Evolutionary conservation across 2,888 invertebrate species (phyloP), one percentile per base, ranked within the genome.

Genomic region (Stramonita haemastoma): DNA sequence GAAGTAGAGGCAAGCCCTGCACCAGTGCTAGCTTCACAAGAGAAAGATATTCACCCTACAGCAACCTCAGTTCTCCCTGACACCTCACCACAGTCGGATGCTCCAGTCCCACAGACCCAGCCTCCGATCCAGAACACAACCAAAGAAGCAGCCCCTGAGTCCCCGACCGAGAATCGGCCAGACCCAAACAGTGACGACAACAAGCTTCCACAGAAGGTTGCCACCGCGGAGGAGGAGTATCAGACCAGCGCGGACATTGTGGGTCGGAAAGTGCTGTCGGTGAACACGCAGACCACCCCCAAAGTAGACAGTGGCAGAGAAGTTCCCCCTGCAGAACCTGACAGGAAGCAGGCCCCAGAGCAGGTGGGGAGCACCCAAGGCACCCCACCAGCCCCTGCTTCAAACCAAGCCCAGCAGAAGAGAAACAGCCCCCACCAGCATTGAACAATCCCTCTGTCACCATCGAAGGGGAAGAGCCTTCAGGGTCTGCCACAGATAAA

Each of bases 181-280:
- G 4, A 32, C 57, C 88, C 84, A 26, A 17, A 60, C 15, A 26
- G 32, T 15, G 22, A 84, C 17, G 81, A 70, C 29, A 8, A 2
- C 29, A 8, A 2, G 6, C 22, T 57, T 26, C n/a, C 34, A 29
- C 56, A 32, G 11, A 79, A 60, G 22, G 70, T 46, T n/a, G n/a
- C n/a, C 15, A 19, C 19, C 19, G 34, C 32, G 22, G 87, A 90
- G 66, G 87, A 90, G 66, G 66, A 86, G 32, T 91, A 91, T 70
- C 87, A 90, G 66, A 91, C 89, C 56, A 89, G 46, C 46, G 70
- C 86, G 1, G 91, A 91, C 26, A 90, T 89, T 66, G 87, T 86
- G 36, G 90, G 91, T n/a, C 85, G 91, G 26, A 90, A 90, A 60
- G 87, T 91, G 32, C 79, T 91, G 84, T 91, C 91, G 29, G 86